A percentile compares a stretch with the other conserved stretches of the same genome.
These are phyloP conservation scores for Neodon shergylaensis DNA, from an alignment of 2,113 vertebrate genomes.

Conservation along the genomic window DNA sequence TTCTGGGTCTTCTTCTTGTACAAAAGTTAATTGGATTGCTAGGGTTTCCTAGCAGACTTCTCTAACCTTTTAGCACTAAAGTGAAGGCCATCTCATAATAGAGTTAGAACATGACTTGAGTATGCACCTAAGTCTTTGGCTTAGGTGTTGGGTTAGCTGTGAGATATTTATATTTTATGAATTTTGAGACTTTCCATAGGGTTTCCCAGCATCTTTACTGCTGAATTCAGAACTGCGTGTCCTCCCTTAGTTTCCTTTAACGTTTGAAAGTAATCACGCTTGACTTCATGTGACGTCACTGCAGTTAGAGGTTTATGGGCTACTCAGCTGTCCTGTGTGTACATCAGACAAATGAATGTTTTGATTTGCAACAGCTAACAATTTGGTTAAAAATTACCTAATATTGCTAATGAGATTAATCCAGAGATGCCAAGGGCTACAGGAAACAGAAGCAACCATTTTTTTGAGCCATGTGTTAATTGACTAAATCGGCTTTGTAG, in stretches of 20 bases:
- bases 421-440: not conserved
- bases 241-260: not conserved
- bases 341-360: not conserved
- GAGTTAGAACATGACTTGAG: not conserved
- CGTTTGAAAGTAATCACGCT: not conserved
- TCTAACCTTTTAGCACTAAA: conserved; percentile 49
- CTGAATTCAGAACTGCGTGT: not conserved
- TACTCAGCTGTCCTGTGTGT: not conserved
- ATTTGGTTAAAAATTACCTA: not conserved
- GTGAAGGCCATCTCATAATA: conserved; percentile 31
- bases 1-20: conserved; percentile 3
- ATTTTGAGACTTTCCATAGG: not conserved
- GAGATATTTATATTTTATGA: not conserved
- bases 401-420: not conserved
- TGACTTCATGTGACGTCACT: not conserved
- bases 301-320: not conserved
- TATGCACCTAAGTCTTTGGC: not conserved
- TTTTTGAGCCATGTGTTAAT: not conserved
- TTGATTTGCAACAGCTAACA: not conserved
- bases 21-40: conserved; percentile 70
- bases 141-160: not conserved
- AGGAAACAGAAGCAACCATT: not conserved
- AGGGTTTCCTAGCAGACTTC: conserved; percentile 26
- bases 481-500: not conserved
- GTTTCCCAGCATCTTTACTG: not conserved